Evolutionary conservation across 2,888 invertebrate genomes (phyloP).

Genomic region (Nomada hirtipes): DNA sequence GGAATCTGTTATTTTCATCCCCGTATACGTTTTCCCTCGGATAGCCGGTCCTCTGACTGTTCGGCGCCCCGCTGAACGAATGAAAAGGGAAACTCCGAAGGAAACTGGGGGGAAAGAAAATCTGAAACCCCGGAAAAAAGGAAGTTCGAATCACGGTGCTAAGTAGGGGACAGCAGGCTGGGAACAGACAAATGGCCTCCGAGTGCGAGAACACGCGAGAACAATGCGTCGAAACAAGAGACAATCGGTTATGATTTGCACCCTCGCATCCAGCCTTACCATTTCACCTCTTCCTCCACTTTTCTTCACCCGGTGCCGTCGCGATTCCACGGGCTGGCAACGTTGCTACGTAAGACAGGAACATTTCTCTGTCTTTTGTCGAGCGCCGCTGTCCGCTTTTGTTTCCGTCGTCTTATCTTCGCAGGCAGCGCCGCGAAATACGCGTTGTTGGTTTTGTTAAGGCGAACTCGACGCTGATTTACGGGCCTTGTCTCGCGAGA

Average conservation of each 20-base stretch:
- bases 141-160: constrained; percentile 50
- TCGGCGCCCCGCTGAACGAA: constrained; percentile 31
- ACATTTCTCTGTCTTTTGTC: constrained; percentile 71
- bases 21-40: background rate
- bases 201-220: constrained; percentile 67
- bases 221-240: constrained; percentile 74
- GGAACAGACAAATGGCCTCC: constrained; percentile 61
- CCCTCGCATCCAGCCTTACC: constrained; percentile 54
- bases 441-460: constrained; percentile 65
- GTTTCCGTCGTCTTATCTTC: constrained; percentile 67
- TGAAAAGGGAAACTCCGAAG: constrained; percentile 8
- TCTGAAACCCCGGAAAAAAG: background rate
- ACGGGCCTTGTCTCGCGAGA: constrained; percentile 55
- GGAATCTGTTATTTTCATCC: constrained; percentile 34
- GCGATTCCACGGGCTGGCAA: constrained; percentile 22
- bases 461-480: constrained; percentile 61
- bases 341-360: constrained; percentile 51
- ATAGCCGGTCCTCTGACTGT: constrained; percentile 33
- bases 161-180: constrained; percentile 57
- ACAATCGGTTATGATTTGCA: constrained; percentile 77
- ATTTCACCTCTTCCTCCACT: constrained; percentile 21
- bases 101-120: constrained; percentile 1
- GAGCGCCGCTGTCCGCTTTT: constrained; percentile 38
- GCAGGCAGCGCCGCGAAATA: constrained; percentile 54
- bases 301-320: background rate